Conservation (phyloP, 2,113 vertebrate species). For the Meriones unguiculatus region DNA sequence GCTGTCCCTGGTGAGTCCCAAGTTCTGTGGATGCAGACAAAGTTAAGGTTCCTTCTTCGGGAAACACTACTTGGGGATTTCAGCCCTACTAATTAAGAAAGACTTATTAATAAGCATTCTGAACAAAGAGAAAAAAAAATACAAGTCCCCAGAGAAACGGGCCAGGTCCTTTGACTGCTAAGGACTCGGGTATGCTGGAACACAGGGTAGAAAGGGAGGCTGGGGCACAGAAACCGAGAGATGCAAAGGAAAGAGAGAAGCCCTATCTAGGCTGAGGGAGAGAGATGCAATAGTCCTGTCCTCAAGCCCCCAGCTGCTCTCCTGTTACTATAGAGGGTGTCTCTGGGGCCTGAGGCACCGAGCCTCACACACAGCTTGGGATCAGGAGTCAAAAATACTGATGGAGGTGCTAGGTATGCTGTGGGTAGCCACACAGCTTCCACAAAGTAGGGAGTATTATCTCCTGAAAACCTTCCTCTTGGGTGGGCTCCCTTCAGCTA, state of each 20-base stretch:
- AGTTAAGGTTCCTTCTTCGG: not conserved
- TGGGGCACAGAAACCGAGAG: not conserved
- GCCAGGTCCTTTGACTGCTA: not conserved
- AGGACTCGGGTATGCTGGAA: not conserved
- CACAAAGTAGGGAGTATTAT: not conserved
- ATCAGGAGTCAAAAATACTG: not conserved
- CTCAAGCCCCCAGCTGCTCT: not conserved
- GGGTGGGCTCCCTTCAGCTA: not conserved
- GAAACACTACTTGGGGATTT: conserved; percentile 35
- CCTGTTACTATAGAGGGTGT: not conserved
- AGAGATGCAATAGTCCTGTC: not conserved
- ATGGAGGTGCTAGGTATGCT: not conserved
- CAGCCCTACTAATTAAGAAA: not conserved
- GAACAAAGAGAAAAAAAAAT: not conserved
- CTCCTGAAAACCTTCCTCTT: conserved; percentile 4
- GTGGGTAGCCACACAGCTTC: not conserved
- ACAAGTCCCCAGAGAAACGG: not conserved
- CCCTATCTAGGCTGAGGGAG: not conserved
- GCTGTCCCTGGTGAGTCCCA: not conserved
- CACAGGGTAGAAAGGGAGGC: not conserved
- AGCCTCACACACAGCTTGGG: not conserved
- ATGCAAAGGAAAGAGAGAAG: not conserved
- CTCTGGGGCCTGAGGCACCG: not conserved
- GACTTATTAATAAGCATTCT: conserved; percentile 40
- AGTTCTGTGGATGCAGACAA: not conserved